These are phyloP conservation scores for Hypsibius dujardini DNA, from an alignment of 1,140 invertebrate species.

Conservation along the genomic window DNA sequence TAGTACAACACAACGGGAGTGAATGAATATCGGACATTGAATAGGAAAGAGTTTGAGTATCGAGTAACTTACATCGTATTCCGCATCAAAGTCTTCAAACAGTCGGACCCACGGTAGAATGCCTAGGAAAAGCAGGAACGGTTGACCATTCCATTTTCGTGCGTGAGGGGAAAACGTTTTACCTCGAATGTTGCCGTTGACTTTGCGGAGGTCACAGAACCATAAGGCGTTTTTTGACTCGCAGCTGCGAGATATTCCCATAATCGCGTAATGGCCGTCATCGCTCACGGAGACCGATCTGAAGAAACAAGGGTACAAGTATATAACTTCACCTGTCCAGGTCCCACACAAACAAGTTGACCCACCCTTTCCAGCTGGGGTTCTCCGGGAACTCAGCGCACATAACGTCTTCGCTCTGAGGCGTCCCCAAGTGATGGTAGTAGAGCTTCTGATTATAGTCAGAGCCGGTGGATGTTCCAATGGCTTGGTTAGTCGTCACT, in stretches of 20 bases:
- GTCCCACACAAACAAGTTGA: no score
- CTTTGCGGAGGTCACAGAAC: slow-evolving; percentile 27
- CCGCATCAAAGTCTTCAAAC: slow-evolving; percentile 70
- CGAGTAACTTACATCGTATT: slow-evolving; percentile 57
- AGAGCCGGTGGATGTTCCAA: slow-evolving; percentile 65
- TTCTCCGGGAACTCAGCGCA: slow-evolving; percentile 77
- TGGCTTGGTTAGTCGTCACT: slow-evolving; percentile 18
- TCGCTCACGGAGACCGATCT: slow-evolving; percentile 26
- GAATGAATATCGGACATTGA: slow-evolving; percentile 34
- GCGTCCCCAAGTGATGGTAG: slow-evolving; percentile 71
- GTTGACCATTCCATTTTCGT: no score
- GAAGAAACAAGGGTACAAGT: background rate
- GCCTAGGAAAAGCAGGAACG: background rate
- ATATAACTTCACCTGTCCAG: slow-evolving; percentile 31
- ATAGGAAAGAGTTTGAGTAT: background rate
- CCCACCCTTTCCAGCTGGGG: slow-evolving; percentile 70
- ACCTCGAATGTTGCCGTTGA: slow-evolving; percentile 23
- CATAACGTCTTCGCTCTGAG: slow-evolving; percentile 68
- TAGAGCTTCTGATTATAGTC: slow-evolving; percentile 80
- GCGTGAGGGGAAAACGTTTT: background rate
- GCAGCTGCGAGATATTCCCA: slow-evolving; percentile 26
- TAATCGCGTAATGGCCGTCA: slow-evolving; percentile 27
- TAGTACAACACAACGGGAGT: no score
- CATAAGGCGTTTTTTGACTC: slow-evolving; percentile 28
- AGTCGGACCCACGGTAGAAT: slow-evolving; percentile 7